Evolutionary conservation across 2,797 vertebrate genomes (phyloP).

Genomic region (Falco concolor): DNA sequence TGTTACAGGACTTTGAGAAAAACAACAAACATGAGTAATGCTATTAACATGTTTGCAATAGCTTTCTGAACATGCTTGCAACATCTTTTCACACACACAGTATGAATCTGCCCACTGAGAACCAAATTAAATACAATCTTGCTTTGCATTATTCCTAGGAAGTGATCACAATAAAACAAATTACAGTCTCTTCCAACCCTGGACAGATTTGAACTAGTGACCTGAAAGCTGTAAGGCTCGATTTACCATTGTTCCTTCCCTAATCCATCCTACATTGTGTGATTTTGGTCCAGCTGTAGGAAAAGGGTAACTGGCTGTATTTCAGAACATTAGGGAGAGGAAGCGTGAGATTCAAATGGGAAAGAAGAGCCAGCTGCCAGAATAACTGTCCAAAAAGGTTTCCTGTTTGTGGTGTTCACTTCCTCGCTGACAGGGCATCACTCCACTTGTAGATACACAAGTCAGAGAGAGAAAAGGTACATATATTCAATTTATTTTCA

Average conservation of each 20-base stretch:
- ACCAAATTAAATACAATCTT: not conserved
- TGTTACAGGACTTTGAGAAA: not conserved
- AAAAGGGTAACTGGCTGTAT: not conserved
- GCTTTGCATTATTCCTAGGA: not conserved
- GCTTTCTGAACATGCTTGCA: not conserved
- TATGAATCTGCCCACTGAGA: not conserved
- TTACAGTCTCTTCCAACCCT: not conserved
- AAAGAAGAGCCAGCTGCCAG: not conserved
- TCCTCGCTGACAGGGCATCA: not conserved
- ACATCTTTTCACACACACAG: not conserved
- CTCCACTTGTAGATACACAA: not conserved
- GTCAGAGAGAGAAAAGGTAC: not conserved
- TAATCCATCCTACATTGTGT: not conserved
- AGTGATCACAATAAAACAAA: not conserved
- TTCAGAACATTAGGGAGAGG: not conserved
- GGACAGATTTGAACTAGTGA: not conserved
- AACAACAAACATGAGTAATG: slow-evolving; percentile 18
- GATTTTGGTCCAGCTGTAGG: not conserved
- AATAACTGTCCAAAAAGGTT: not conserved
- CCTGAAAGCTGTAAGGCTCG: not conserved
- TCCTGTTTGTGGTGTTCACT: not conserved
- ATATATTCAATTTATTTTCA: not conserved
- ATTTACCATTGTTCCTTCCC: not conserved
- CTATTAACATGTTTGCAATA: slow-evolving; percentile 1
- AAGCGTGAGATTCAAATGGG: not conserved